Base-by-base conservation (phyloP, 2,888 invertebrate genomes). In the Mythimna pallens region DNA sequence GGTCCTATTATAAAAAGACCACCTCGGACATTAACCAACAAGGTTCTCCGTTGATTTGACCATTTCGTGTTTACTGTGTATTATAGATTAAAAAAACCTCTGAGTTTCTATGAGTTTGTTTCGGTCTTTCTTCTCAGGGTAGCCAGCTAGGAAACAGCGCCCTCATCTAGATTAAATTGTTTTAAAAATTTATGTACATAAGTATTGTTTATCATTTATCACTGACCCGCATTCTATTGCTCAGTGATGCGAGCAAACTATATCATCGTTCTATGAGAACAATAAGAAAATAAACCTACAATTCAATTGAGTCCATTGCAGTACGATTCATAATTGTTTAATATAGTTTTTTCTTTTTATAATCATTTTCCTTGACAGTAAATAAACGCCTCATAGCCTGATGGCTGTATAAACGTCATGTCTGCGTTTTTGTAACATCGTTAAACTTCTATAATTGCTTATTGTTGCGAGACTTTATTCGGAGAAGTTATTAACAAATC, bases 401-500 rank as follows among this genome's bases (percentile, higher is more conserved):
- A 58, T 25, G 65, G 7, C 36, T 43, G 25, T 36, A 55, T 30
- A 73, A 64, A 65, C 67, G 36, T 43, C 40, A 59, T 66, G 30
- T 14, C 55, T 59, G 54, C 47, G 36, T 40, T 63, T 71, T 55
- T 34, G 62, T 62, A 58, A 14, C 47, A 62, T 75, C 71, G 65
- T 73, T 63, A 77, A 76, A 72, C 8, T 47, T 65, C 12, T 78
- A 75, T 80, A 79, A 78, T 77, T 74, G 65, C 65, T 61, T 70
- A 75, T 73, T 75, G 59, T 80, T 69, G 72, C 76, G 54, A 76
- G 73, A 72, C 64, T 70, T 74, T 68, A 61, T 76, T 72, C 67
- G 70, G 54, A 20, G 65, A 81, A 64, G 50, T 47, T 68, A 66
- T 75, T 65, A 68, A 73, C 76, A 73, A 73, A 78, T 70, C 63